Conservation (phyloP, 53 echinoderm and acorn worm genomes). For the Crossaster papposus region DNA sequence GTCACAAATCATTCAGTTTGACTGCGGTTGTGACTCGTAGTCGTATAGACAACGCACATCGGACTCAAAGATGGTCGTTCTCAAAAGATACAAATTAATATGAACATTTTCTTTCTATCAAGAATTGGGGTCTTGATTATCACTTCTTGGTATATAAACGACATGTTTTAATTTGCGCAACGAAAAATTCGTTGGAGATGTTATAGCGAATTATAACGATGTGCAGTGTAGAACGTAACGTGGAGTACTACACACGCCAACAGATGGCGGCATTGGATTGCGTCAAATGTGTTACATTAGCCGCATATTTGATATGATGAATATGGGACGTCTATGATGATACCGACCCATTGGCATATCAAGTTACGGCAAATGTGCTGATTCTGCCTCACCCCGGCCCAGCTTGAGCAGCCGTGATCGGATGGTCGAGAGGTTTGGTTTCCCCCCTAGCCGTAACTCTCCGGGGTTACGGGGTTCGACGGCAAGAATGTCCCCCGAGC, state of each 20-base stretch:
- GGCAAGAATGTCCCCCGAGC: slow-evolving; percentile 47
- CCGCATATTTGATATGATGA: neutral
- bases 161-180: neutral
- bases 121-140: neutral
- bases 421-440: slow-evolving; percentile 1
- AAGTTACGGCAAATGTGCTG: slow-evolving; percentile 6
- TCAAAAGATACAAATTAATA: neutral
- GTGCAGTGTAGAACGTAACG: neutral
- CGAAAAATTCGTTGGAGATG: slow-evolving; percentile 24
- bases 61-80: too few relatives aligned
- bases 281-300: neutral
- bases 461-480: slow-evolving; percentile 42
- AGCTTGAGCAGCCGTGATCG: too few relatives aligned
- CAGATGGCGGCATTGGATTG: neutral
- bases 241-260: neutral
- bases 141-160: neutral
- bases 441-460: slow-evolving; percentile 33
- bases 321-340: neutral
- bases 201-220: neutral
- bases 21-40: too few relatives aligned
- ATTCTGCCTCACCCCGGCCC: slow-evolving; percentile 24
- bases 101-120: neutral
- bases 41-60: too few relatives aligned
- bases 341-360: neutral
- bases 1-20: too few relatives aligned